These are phyloP conservation scores for Lasioglossum leucozonium DNA, from an alignment of 2,888 invertebrate genomes.

Conservation along the genomic window DNA sequence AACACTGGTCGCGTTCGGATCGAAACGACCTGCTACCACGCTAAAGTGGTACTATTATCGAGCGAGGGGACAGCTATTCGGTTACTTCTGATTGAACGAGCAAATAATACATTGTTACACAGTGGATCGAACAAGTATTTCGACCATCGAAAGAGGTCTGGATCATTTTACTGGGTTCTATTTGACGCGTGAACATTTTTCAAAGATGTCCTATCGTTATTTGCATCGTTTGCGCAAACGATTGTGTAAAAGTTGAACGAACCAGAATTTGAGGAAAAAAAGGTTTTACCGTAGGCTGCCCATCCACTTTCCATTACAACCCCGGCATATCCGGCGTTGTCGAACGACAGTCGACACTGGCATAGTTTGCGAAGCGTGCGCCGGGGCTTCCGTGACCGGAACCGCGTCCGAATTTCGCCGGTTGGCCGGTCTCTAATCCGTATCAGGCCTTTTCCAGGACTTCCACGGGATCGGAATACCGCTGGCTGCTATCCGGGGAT, in stretches of 20 bases:
- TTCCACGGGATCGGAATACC: conserved; percentile 69
- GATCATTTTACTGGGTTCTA: too few species aligned
- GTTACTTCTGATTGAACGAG: neutral
- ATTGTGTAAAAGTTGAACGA: too few species aligned
- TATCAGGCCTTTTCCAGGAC: conserved; percentile 65
- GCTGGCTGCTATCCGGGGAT: conserved; percentile 71
- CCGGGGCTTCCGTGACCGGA: conserved; percentile 49
- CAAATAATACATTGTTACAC: neutral
- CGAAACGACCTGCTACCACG: neutral
- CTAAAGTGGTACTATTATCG: neutral
- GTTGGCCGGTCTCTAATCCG: conserved; percentile 60
- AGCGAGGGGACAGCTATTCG: neutral
- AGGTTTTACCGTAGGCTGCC: neutral
- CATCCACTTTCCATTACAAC: conserved; percentile 16
- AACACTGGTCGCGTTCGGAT: neutral
- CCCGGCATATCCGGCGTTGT: neutral
- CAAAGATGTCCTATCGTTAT: too few species aligned
- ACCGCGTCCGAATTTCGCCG: conserved; percentile 32
- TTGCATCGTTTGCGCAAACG: too few species aligned
- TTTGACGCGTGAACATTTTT: too few species aligned
- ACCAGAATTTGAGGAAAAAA: too few species aligned
- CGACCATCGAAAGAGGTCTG: neutral
- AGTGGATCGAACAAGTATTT: neutral
- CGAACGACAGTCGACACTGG: neutral
- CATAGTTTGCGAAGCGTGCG: neutral